Base-by-base conservation (phyloP, 2,797 vertebrate species). In the Characodon lateralis region DNA sequence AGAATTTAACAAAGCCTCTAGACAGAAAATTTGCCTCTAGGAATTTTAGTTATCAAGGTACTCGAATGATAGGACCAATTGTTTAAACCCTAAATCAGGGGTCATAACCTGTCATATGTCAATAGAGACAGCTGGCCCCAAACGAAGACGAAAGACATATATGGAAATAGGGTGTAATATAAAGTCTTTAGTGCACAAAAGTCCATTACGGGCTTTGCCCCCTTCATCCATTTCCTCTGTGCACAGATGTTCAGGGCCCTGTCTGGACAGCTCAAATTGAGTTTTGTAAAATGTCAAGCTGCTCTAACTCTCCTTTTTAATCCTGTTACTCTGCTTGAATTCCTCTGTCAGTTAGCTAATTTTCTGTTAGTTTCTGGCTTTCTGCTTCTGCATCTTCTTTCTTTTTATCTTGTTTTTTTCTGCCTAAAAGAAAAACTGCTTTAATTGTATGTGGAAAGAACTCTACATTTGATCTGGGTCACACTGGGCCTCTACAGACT, bases 241-340 rank as follows among this genome's bases (percentile, higher is more conserved):
- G 73, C 77, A 83, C 48, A 75, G 82, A 77, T 80, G 71, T 86
- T 76, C 75, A 1, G 71, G 77, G 76, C 77, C 69, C 76, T 31
- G 77, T 89, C 88, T 91, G 89, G 83, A 85, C 66, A 66, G 79
- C 83, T 88, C 82, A 91, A 94, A 93, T 93, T 89, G 81, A 91
- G 88, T 94, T 94, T 93, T 74, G 75, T 77, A 78, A 92, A 94
- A 95, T 92, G 88, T 89, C 89, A 90, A 81, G 84, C 76, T n/a
- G 6, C 74, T 88, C 77, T 71, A 77, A 88, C 80, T 83, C 63
- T 85, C 74, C 71, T 24, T 74, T 83, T 89, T 90, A 84, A 88
- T 94, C 84, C 77, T 71, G 84, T 90, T 92, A 87, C 56, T 80
- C 82, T 78, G 69, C 46, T 89, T 87, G 74, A 76, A 83, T 90